A percentile compares a stretch with the other conserved stretches of the same genome.
phyloP scores from a whole-genome alignment of 2,113 vertebrate species.

The Mystacornis crossleyi region DNA sequence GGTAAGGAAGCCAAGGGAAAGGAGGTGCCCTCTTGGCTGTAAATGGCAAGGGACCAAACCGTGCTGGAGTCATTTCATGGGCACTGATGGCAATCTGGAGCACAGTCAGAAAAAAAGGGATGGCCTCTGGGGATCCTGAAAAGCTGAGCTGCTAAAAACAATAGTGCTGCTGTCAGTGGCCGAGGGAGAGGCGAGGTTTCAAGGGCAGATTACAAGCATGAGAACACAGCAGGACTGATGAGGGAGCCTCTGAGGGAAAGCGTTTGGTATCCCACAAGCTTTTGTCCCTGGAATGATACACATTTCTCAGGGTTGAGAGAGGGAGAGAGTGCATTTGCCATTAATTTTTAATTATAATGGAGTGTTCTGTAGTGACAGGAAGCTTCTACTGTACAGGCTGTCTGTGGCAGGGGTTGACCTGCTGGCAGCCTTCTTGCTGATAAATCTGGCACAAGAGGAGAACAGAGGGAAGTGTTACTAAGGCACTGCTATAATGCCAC shows the following conservation, averaged over 20 bases:
- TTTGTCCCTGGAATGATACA: neutral
- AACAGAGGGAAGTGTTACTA: neutral
- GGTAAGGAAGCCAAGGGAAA: constrained; percentile 20
- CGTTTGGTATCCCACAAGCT: neutral
- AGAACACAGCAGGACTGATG: neutral
- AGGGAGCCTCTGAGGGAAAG: neutral
- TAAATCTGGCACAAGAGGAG: neutral
- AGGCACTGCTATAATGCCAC: neutral
- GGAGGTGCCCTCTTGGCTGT: constrained; percentile 8
- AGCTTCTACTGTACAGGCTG: neutral
- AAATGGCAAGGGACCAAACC: neutral
- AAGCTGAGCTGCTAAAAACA: constrained; percentile 19
- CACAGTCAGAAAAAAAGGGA: neutral
- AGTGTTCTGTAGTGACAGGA: neutral
- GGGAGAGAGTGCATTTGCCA: neutral
- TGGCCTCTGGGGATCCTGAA: neutral
- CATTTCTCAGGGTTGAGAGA: neutral
- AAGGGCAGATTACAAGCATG: neutral
- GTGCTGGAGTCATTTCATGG: neutral
- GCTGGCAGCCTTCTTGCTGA: neutral
- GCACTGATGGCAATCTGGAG: neutral
- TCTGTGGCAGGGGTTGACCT: neutral
- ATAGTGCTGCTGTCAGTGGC: neutral
- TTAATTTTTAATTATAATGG: constrained; percentile 48
- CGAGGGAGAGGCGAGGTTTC: neutral